Base-by-base conservation (phyloP, 2,888 invertebrate species). In the Nymphalis urticae region DNA sequence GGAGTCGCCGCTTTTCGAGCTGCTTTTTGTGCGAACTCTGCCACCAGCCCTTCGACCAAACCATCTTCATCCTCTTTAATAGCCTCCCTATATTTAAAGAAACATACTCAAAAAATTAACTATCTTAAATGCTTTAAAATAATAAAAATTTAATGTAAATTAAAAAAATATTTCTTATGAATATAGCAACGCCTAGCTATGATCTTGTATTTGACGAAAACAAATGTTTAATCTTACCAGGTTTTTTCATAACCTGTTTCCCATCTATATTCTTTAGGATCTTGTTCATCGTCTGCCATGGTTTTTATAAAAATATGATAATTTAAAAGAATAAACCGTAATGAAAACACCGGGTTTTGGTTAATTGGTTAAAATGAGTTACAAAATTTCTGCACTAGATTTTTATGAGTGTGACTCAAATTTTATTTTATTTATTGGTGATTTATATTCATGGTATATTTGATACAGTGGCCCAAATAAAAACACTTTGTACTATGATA, bases 51-150 rank as follows among this genome's bases (percentile, higher is more conserved):
- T 84, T 98, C 98, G 79, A 99, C 93, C 76, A 98, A 94, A 0
- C 99, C 99, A 87, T 97, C 96, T 77, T 98, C 97, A 91, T 99
- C 98, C 93, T 99, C 99, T 87, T 97, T 96, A 70, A 99, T 96
- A 21, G 97, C 98, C 88, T 99, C 99, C 97, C 97, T 96, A 72
- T 75, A 74, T 54, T 72, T 67, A 42, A 64, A 61, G 36, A 51
- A n/a, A 27, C 51, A 17, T 59, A 16, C 48, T 61, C 1, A 17
- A 36, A 2, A 32, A 56, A 56, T 2, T 8, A 50, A 50, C 9
- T 50, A 50, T 50, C 17, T 19, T 19, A 32, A 32, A 27, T 6
- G 47, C 21, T 51, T 51, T 16, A 54, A 50, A 4, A 10, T 7
- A 47, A 36, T 58, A 16, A 36, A 51, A 8, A 19, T 51, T 9